These are phyloP conservation scores for Meiosimyza platycephala DNA, from an alignment of 2,888 invertebrate genomes.

Conservation along the genomic window DNA sequence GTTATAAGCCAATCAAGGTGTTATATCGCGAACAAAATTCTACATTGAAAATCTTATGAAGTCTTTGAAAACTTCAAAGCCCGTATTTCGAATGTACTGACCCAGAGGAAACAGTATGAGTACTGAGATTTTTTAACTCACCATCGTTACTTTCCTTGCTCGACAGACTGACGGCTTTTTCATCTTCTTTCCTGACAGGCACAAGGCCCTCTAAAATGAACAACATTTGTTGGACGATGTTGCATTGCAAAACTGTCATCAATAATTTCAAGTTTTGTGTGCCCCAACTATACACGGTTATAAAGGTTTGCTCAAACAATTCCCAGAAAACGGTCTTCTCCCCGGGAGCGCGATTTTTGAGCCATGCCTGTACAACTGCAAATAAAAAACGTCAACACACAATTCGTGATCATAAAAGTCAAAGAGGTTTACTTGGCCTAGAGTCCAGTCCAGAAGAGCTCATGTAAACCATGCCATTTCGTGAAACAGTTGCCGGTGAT, in stretches of 20 bases:
- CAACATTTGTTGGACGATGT: slow-evolving; percentile 88
- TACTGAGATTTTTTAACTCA: slow-evolving; percentile 51
- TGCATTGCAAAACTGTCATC: slow-evolving; percentile 91
- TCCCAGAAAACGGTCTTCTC: slow-evolving; percentile 76
- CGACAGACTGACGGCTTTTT: slow-evolving; percentile 68
- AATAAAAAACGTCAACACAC: slow-evolving; percentile 19
- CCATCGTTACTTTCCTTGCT: slow-evolving; percentile 70
- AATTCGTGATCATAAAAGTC: not conserved
- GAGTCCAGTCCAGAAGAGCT: slow-evolving; percentile 95
- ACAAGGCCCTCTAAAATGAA: slow-evolving; percentile 87
- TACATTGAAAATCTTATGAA: too few relatives aligned
- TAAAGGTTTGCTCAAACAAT: slow-evolving; percentile 82
- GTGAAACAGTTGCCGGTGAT: slow-evolving; percentile 95
- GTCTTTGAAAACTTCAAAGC: too few relatives aligned
- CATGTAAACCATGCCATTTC: slow-evolving; percentile 97
- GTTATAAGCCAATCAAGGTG: too few relatives aligned
- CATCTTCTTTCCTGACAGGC: slow-evolving; percentile 76
- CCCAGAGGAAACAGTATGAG: too few relatives aligned
- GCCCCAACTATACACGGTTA: slow-evolving; percentile 81
- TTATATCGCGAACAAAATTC: too few relatives aligned
- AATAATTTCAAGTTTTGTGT: slow-evolving; percentile 84
- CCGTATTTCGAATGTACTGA: too few relatives aligned
- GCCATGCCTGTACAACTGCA: slow-evolving; percentile 83
- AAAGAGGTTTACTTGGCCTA: slow-evolving; percentile 75
- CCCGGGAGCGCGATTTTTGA: slow-evolving; percentile 74